A percentile compares a stretch with the other conserved stretches of the same genome.
These are phyloP conservation scores for Erythrocercus mccallii DNA, from an alignment of 2,113 vertebrate species.

Conservation along the genomic window DNA sequence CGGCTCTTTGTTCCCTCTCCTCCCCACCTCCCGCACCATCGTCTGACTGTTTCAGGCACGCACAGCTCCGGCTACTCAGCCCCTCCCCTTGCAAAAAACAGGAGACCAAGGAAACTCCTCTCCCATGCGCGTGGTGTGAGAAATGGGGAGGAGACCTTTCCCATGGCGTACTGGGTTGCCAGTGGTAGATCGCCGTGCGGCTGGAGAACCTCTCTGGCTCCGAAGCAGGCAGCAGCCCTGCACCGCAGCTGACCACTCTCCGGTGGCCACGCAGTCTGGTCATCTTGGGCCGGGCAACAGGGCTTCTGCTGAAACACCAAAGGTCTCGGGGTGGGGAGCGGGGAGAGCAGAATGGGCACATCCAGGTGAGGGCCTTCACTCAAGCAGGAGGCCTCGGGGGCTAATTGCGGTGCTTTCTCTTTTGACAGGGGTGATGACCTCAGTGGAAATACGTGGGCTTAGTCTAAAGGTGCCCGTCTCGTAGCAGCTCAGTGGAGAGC, in stretches of 20 bases:
- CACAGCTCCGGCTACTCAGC: neutral
- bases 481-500: neutral
- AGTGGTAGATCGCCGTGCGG: neutral
- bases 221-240: neutral
- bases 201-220: neutral
- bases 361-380: neutral
- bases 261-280: neutral
- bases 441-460: neutral
- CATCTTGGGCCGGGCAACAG: neutral
- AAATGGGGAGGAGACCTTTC: conserved; percentile 28
- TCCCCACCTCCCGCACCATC: conserved; percentile 33
- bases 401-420: neutral
- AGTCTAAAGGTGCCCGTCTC: neutral
- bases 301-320: neutral
- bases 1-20: conserved; percentile 40
- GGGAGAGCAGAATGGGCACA: neutral
- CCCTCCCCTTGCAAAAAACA: conserved; percentile 57
- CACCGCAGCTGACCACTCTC: neutral
- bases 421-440: neutral
- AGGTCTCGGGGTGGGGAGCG: neutral
- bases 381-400: accelerated
- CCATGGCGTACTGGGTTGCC: neutral
- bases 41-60: neutral
- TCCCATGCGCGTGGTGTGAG: neutral
- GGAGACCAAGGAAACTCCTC: conserved; percentile 37